Conservation (phyloP, 2,888 invertebrate species). For the Cryptophagus acutangulus region DNA sequence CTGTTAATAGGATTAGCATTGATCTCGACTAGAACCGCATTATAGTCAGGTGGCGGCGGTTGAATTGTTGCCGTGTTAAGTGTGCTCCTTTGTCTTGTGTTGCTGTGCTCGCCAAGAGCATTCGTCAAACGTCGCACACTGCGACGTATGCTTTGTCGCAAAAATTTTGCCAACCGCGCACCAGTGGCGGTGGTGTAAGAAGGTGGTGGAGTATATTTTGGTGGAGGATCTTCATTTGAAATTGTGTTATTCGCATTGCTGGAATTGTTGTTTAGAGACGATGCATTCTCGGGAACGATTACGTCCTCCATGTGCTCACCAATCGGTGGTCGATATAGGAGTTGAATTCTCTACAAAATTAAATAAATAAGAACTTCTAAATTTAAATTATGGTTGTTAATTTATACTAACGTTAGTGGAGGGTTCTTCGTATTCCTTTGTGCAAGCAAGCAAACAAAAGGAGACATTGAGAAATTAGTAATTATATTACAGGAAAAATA, state of each 20-base stretch:
- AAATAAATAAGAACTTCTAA: constrained; percentile 2
- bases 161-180: constrained; percentile 68
- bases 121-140: constrained; percentile 67
- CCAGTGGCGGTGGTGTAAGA: constrained; percentile 90
- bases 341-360: constrained; percentile 68
- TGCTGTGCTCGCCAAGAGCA: constrained; percentile 50
- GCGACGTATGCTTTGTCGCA: constrained; percentile 71
- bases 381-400: neutral
- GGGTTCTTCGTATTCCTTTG: constrained; percentile 30
- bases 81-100: constrained; percentile 23
- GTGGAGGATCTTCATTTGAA: constrained; percentile 70
- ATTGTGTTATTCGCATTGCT: constrained; percentile 31
- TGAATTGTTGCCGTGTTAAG: constrained; percentile 27
- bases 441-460: constrained; percentile 14
- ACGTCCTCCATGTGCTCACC: constrained; percentile 48
- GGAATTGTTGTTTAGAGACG: constrained; percentile 28
- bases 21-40: constrained; percentile 59
- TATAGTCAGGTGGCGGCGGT: constrained; percentile 60
- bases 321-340: constrained; percentile 73
- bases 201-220: constrained; percentile 90
- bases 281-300: constrained; percentile 39
- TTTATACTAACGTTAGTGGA: constrained; percentile 30
- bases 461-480: constrained; percentile 7
- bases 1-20: constrained; percentile 46
- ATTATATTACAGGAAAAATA: neutral